Percentiles rank a stretch among this genome's conserved stretches.
phyloP scores from a whole-genome alignment of 2,113 vertebrate genomes.

The Hippocampus zosterae region DNA sequence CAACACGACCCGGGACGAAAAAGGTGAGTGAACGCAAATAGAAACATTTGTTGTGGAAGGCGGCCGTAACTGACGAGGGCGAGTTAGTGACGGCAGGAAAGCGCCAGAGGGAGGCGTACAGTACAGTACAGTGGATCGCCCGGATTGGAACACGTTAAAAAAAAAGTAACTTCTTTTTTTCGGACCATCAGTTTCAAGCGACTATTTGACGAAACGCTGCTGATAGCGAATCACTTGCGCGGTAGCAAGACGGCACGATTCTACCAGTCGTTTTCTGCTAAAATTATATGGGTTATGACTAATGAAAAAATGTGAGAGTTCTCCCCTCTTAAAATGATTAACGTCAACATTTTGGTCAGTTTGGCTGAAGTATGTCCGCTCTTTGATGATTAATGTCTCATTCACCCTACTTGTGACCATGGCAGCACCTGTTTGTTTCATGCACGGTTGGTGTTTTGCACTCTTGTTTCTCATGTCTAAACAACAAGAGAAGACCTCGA shows the following conservation, averaged over 20 bases:
- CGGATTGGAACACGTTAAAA: conserved; percentile 27
- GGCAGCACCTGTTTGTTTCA: conserved; percentile 1
- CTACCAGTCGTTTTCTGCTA: neutral
- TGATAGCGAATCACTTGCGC: neutral
- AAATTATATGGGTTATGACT: neutral
- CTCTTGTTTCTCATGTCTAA: neutral
- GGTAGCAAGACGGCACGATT: neutral
- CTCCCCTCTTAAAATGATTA: neutral
- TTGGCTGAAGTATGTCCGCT: neutral
- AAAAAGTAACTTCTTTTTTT: neutral
- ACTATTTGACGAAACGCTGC: neutral
- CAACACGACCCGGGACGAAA: conserved; percentile 60
- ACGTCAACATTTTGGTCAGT: neutral
- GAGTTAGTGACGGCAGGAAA: conserved; percentile 38
- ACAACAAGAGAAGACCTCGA: neutral
- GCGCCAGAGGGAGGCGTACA: conserved; percentile 69
- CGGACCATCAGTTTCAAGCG: neutral
- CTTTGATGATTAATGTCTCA: neutral
- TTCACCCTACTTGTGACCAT: neutral
- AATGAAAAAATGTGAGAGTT: neutral
- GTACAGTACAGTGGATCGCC: conserved; percentile 27
- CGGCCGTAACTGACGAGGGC: conserved; percentile 34
- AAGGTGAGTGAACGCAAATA: conserved; percentile 78
- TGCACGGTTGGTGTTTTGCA: neutral
- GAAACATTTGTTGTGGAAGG: conserved; percentile 67